phyloP scores from a whole-genome alignment of 1,140 invertebrate genomes.

The Nephotettix cincticeps region DNA sequence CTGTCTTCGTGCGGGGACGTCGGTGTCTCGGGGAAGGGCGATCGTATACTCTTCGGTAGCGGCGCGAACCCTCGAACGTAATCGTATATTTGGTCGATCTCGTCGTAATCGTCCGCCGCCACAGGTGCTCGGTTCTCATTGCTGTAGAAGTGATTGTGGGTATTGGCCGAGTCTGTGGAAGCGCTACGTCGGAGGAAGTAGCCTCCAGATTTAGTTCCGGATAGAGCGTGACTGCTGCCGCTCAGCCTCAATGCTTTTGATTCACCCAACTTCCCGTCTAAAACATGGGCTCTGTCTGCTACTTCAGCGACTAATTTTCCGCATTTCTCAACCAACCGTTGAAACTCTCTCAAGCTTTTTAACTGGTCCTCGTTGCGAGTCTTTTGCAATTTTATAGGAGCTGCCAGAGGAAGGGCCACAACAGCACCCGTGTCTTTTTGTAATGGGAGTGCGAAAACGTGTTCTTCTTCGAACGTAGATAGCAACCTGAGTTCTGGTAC shows the following conservation, averaged over 20 bases:
- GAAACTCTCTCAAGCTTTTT: slow-evolving; percentile 75
- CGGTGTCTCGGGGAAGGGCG: slow-evolving; percentile 56
- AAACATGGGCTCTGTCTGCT: slow-evolving; percentile 73
- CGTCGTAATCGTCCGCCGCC: slow-evolving; percentile 79
- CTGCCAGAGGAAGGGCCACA: slow-evolving; percentile 79
- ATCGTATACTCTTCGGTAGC: slow-evolving; percentile 76
- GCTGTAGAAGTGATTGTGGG: slow-evolving; percentile 52
- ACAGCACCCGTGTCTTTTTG: slow-evolving; percentile 75
- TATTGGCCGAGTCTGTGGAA: slow-evolving; percentile 68
- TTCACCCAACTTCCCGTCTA: slow-evolving; percentile 71
- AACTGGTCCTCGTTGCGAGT: slow-evolving; percentile 82
- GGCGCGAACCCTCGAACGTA: slow-evolving; percentile 91
- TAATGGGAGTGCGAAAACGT: slow-evolving; percentile 79
- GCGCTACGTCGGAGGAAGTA: slow-evolving; percentile 68
- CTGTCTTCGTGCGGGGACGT: slow-evolving; percentile 28
- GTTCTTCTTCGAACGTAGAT: slow-evolving; percentile 80
- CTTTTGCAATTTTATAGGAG: slow-evolving; percentile 79
- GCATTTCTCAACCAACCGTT: slow-evolving; percentile 75
- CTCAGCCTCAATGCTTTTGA: slow-evolving; percentile 42
- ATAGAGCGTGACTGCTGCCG: slow-evolving; percentile 46
- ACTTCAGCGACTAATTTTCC: slow-evolving; percentile 76
- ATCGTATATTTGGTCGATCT: slow-evolving; percentile 96
- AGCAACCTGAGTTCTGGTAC: slow-evolving; percentile 76
- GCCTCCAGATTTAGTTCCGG: slow-evolving; percentile 55
- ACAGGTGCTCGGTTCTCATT: slow-evolving; percentile 48